Evolutionary conservation across 1,140 invertebrate species (phyloP), one percentile per base, ranked within the genome.

Genomic region (Drosophila littoralis): DNA sequence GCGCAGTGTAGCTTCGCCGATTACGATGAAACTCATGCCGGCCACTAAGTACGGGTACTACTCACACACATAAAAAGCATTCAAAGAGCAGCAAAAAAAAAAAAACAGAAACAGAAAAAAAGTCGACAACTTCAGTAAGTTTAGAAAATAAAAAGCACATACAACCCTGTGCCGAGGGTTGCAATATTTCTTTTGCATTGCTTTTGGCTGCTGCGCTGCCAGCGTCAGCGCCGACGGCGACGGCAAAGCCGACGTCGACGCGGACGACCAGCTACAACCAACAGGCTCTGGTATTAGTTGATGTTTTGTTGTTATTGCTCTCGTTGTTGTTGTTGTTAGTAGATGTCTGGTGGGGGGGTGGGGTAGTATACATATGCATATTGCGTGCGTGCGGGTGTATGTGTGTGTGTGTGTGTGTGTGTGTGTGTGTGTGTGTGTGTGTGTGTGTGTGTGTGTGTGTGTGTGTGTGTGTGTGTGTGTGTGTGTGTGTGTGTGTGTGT

Each of bases 141-240:
- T 83, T 84, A 84, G 80, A 85, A 85, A 85, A 79, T 85, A 84
- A 84, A 84, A 84, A 80, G 77, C 78, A 69, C 77, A 73, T 61
- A 65, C 46, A 65, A 54, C 60, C 68, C 68, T 59, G 45, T 46
- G 59, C 15, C 28, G 83, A 77, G 83, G 83, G 83, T 88, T 88
- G 83, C 88, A 89, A 89, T 86, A 86, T 88, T 86, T 86, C 83
- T 82, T 86, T 85, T 83, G 79, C 79, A 78, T 79, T 84, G 68
- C 54, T 57, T 70, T 45, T 50, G 66, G 42, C 60, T 48, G 75
- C 67, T 69, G 70, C 8, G 50, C 33, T 33, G 50, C 32, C 67
- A 22, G n/a, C 68, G 59, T 42, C 52, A 40, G 32, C 38, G 57
- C 13, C 51, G 28, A n/a, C 36, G 63, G 6, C 22, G 22, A 57